Percentiles rank a stretch among this genome's conserved stretches.
Evolutionary conservation across 1,140 invertebrate genomes (phyloP).

Genomic region (Hormaphis cornu): DNA sequence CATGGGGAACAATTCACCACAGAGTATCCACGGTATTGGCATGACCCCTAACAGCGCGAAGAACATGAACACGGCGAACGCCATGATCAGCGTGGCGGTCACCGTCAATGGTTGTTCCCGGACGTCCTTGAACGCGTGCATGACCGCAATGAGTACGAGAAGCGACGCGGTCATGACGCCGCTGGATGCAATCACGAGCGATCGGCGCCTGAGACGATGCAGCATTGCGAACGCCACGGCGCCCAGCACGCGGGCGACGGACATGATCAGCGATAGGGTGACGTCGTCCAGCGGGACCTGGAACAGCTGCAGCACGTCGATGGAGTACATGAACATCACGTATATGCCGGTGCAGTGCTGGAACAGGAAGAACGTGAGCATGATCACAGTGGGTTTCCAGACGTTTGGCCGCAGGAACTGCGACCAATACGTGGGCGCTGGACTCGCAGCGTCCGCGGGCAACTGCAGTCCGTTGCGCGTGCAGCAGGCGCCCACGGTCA

Average conservation of each 20-base stretch:
- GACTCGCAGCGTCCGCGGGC: no score
- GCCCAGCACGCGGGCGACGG: not conserved
- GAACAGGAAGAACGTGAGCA: conserved; percentile 55
- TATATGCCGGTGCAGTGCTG: conserved; percentile 65
- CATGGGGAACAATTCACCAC: not conserved
- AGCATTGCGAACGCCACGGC: not conserved
- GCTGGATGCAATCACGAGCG: not conserved
- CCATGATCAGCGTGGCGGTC: not conserved
- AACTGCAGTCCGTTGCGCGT: no score
- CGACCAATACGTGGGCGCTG: not conserved
- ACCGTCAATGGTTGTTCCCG: not conserved
- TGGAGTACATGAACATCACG: conserved; percentile 64
- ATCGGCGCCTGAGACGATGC: not conserved
- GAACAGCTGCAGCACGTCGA: conserved; percentile 53
- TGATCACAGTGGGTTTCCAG: conserved; percentile 54
- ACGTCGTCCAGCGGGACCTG: not conserved
- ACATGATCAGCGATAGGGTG: not conserved
- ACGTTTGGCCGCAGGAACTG: conserved; percentile 36
- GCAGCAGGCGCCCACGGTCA: not conserved
- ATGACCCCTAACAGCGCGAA: not conserved
- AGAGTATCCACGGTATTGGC: not conserved
- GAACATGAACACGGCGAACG: not conserved
- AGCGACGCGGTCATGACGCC: not conserved
- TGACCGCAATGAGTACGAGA: not conserved
- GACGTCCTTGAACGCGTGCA: not conserved